Percentiles rank a stretch among this genome's conserved stretches.
Evolutionary conservation across 1,140 invertebrate species (phyloP).

Genomic region (Drosophila seguyi): DNA sequence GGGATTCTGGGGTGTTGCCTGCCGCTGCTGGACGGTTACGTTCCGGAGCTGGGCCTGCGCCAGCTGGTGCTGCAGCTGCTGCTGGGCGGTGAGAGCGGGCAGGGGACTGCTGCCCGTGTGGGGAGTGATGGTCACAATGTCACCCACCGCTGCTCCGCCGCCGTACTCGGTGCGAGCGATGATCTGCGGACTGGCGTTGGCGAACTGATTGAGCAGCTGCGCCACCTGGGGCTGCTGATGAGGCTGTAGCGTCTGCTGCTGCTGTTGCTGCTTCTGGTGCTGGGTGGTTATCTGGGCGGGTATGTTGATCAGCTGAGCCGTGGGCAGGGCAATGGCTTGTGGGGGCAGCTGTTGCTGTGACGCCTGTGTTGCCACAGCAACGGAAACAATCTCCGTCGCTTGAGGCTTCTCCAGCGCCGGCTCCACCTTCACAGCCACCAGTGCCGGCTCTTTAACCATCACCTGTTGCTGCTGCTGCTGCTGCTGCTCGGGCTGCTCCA

Average conservation of each 20-base stretch:
- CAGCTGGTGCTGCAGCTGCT: slow-evolving; percentile 72
- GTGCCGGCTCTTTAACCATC: slow-evolving; percentile 7
- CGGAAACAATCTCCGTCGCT: slow-evolving; percentile 19
- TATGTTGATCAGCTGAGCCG: slow-evolving; percentile 65
- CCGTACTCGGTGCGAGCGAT: slow-evolving; percentile 63
- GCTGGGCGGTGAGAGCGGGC: slow-evolving; percentile 65
- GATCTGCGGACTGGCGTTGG: slow-evolving; percentile 57
- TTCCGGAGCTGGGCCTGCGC: slow-evolving; percentile 78
- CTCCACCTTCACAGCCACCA: slow-evolving; percentile 42
- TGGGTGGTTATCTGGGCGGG: slow-evolving; percentile 71
- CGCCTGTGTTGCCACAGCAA: slow-evolving; percentile 4
- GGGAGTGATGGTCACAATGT: slow-evolving; percentile 76
- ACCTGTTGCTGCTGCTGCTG: slow-evolving; percentile 1
- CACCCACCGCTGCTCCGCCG: slow-evolving; percentile 68
- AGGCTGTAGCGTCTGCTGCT: slow-evolving; percentile 29
- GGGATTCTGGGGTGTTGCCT: slow-evolving; percentile 57
- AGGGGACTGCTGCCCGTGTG: slow-evolving; percentile 66
- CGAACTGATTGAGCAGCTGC: slow-evolving; percentile 68
- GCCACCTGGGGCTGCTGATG: slow-evolving; percentile 50
- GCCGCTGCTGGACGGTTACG: slow-evolving; percentile 76
- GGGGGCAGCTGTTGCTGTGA: slow-evolving; percentile 13
- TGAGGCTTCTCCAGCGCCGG: slow-evolving; percentile 25
- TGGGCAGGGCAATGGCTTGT: slow-evolving; percentile 33
- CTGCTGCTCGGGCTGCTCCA: slow-evolving; percentile 2
- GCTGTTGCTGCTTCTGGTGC: slow-evolving; percentile 40